A percentile compares a stretch with the other conserved stretches of the same genome.
Evolutionary conservation across 2,888 invertebrate species (phyloP).

Genomic region (Desoria tigrina): DNA sequence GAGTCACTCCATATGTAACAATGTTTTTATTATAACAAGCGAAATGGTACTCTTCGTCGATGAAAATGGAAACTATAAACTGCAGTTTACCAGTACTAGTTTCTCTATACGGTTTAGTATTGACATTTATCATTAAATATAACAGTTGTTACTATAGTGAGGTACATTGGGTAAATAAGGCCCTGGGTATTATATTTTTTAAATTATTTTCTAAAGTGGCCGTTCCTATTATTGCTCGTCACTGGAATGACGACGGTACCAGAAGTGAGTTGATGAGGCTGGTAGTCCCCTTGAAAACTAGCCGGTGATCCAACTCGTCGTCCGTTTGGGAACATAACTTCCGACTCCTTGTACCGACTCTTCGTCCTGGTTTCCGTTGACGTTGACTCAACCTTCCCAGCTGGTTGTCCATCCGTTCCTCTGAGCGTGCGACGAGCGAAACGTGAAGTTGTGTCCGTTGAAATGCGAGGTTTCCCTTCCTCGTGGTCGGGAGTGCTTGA

Average conservation of each 20-base stretch:
- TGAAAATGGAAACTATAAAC: too few relatives aligned
- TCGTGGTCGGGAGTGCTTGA: constrained; percentile 52
- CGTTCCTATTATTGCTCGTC: constrained; percentile 49
- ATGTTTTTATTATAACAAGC: too few relatives aligned
- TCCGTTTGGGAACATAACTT: constrained; percentile 54
- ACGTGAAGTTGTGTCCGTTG: constrained; percentile 53
- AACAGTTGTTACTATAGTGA: not conserved
- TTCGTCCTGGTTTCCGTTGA: constrained; percentile 52
- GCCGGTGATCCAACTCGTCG: constrained; percentile 46
- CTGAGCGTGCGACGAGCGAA: constrained; percentile 51
- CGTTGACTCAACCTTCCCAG: constrained; percentile 50
- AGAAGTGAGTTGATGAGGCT: constrained; percentile 45
- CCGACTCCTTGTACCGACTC: constrained; percentile 51
- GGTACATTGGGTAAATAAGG: not conserved
- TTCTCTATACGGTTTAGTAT: too few relatives aligned
- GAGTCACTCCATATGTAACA: too few relatives aligned
- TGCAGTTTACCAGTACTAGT: too few relatives aligned
- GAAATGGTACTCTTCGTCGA: too few relatives aligned
- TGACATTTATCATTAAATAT: too few relatives aligned
- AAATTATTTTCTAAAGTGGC: not conserved
- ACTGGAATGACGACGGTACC: constrained; percentile 53
- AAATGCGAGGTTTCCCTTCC: constrained; percentile 51
- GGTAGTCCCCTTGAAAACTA: constrained; percentile 35
- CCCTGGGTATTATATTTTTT: not conserved
- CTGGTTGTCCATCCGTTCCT: constrained; percentile 46